Conservation (phyloP, 2,888 invertebrate genomes). For the Ectemnius lituratus region DNA sequence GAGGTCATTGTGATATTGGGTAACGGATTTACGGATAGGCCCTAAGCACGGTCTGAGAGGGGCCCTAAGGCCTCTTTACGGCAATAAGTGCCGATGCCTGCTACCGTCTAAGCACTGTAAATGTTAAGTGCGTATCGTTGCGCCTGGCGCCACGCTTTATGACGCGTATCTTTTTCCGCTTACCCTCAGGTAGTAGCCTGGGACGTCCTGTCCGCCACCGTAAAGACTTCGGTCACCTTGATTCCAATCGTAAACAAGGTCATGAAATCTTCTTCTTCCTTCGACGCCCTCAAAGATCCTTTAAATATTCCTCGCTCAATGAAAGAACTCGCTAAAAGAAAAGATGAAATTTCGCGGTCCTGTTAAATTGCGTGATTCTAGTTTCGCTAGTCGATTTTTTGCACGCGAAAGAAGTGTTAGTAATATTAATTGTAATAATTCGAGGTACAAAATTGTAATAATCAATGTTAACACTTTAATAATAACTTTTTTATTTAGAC, state of each 20-base stretch:
- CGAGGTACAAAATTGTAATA: no score
- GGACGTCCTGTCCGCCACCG: not conserved
- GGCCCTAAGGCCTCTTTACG: constrained; percentile 13
- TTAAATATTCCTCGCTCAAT: no score
- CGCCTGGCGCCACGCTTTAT: constrained; percentile 61
- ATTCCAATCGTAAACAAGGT: constrained; percentile 48
- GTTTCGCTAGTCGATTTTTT: no score
- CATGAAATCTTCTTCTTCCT: constrained; percentile 12
- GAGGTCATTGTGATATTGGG: constrained; percentile 13
- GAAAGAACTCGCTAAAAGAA: not conserved
- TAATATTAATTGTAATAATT: no score
- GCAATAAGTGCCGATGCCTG: constrained; percentile 23
- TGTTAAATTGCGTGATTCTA: no score
- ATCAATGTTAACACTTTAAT: no score
- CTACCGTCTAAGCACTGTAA: constrained; percentile 33
- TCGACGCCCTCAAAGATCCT: no score
- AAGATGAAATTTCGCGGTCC: not conserved
- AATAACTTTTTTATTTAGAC: no score
- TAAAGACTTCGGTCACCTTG: constrained; percentile 4
- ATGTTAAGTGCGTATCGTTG: constrained; percentile 53
- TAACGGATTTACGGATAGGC: constrained; percentile 14
- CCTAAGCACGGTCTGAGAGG: not conserved
- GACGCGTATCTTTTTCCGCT: constrained; percentile 49
- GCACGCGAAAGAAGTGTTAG: no score
- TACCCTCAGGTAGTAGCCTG: constrained; percentile 54